phyloP scores from a whole-genome alignment of 30 jellyfish, hydroid and myxozoan species.

The Nemopilema nomurai region DNA sequence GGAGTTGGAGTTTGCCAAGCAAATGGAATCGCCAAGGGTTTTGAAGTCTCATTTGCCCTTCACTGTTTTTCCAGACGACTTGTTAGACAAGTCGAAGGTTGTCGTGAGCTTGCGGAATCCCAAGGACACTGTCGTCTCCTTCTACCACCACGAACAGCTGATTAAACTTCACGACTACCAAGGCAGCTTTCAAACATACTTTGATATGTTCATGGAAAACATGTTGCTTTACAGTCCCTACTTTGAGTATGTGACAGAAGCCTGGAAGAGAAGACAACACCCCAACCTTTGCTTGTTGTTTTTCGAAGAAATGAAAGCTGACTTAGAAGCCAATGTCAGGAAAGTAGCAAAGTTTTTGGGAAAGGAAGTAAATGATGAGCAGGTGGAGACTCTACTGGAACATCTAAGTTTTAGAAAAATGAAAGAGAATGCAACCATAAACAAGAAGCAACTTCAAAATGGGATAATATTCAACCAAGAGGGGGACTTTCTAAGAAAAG shows the following conservation, averaged over 20 bases:
- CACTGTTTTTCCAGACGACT: conserved; percentile 20
- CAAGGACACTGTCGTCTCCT: conserved; percentile 38
- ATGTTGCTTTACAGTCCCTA: conserved; percentile 9
- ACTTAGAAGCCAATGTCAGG: conserved; percentile 8
- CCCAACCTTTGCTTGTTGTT: conserved; percentile 25
- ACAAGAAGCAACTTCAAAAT: not conserved
- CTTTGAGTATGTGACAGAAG: conserved; percentile 19
- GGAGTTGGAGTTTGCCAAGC: not conserved
- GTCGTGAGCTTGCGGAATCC: conserved; percentile 33
- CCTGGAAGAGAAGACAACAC: conserved; percentile 35
- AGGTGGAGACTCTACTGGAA: not conserved
- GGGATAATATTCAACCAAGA: not conserved
- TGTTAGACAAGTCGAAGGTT: conserved; percentile 27
- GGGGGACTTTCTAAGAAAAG: conserved; percentile 28
- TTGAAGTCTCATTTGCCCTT: conserved; percentile 30
- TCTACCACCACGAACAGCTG: conserved; percentile 16
- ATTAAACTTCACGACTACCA: not conserved
- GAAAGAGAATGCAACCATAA: not conserved
- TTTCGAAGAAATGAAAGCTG: conserved; percentile 40
- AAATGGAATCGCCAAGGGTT: conserved; percentile 22
- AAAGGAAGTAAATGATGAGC: not conserved
- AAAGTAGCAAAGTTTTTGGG: conserved; percentile 34
- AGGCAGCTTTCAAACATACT: conserved; percentile 16
- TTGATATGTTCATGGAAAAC: conserved; percentile 24
- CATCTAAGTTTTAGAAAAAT: not conserved